phyloP scores from a whole-genome alignment of 2,113 vertebrate genomes.

The Xenopus borealis region DNA sequence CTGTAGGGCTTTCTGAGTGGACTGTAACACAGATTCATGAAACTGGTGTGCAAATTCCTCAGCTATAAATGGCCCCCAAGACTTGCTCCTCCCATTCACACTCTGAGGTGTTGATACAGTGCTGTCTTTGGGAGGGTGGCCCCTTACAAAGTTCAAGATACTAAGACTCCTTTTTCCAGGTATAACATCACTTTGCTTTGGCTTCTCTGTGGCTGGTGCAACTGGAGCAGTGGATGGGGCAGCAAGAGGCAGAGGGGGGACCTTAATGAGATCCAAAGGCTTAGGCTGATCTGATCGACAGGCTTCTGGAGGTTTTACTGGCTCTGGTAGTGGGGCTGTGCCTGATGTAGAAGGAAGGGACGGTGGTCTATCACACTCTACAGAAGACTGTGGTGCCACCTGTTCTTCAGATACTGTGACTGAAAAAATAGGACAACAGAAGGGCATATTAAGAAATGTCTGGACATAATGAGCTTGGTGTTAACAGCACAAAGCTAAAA shows the following conservation, averaged over 20 bases:
- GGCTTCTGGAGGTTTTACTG: conserved; percentile 56
- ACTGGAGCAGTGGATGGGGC: background rate
- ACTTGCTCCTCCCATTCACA: conserved; percentile 85
- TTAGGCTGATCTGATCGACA: conserved; percentile 69
- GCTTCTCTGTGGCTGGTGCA: conserved; percentile 66
- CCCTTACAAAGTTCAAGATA: conserved; percentile 81
- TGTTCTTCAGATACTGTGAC: conserved; percentile 6
- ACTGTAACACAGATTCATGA: conserved; percentile 96
- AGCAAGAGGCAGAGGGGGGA: conserved; percentile 71
- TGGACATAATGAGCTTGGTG: too few species aligned
- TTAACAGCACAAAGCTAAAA: too few species aligned
- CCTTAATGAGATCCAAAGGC: conserved; percentile 60
- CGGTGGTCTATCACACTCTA: conserved; percentile 71
- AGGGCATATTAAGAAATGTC: too few species aligned
- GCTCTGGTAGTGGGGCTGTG: conserved; percentile 66
- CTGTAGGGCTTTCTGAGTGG: conserved; percentile 95
- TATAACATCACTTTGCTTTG: conserved; percentile 67
- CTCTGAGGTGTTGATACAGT: conserved; percentile 70
- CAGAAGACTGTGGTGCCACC: conserved; percentile 50
- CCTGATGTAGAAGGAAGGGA: conserved; percentile 33
- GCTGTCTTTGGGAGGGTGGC: conserved; percentile 79
- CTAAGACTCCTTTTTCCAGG: conserved; percentile 77
- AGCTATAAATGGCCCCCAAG: conserved; percentile 90
- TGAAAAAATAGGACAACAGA: background rate
- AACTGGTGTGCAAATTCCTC: conserved; percentile 99